Conservation (phyloP, 2,888 invertebrate species). For the Lithosia quadra region DNA sequence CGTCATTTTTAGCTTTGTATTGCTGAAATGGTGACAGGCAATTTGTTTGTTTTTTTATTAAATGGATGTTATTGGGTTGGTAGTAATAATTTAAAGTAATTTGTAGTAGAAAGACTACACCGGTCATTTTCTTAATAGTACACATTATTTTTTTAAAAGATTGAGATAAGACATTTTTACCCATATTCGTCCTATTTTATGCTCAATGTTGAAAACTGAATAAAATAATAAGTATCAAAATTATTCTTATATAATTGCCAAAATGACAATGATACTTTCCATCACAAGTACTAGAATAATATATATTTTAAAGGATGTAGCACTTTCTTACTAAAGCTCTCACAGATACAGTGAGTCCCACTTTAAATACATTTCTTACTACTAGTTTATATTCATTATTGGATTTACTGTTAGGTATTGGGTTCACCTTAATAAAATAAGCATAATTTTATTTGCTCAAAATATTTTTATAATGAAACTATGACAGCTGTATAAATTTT, state of each 20-base stretch:
- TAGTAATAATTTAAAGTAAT: slow-evolving; percentile 25
- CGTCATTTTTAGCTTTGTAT: slow-evolving; percentile 16
- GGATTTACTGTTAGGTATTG: slow-evolving; percentile 48
- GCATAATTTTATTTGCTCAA: slow-evolving; percentile 60
- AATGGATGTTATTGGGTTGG: slow-evolving; percentile 31
- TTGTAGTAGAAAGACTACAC: slow-evolving; percentile 37
- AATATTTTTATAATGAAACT: slow-evolving; percentile 48
- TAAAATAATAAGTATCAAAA: slow-evolving; percentile 36
- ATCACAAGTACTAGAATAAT: slow-evolving; percentile 29
- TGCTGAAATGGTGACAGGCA: slow-evolving; percentile 24
- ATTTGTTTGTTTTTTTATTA: slow-evolving; percentile 22
- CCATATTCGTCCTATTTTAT: slow-evolving; percentile 54
- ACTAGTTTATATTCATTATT: slow-evolving; percentile 40
- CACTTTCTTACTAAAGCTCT: slow-evolving; percentile 36
- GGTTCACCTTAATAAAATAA: slow-evolving; percentile 53
- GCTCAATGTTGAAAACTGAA: slow-evolving; percentile 44
- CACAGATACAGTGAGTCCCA: slow-evolving; percentile 39
- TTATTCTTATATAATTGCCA: slow-evolving; percentile 37
- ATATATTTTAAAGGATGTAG: slow-evolving; percentile 31
- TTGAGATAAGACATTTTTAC: slow-evolving; percentile 22
- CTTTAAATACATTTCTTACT: slow-evolving; percentile 27
- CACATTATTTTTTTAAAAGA: slow-evolving; percentile 3
- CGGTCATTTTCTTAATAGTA: slow-evolving; percentile 7
- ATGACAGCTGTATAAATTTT: slow-evolving; percentile 46
- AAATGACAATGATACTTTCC: slow-evolving; percentile 40